Evolutionary conservation across 2,113 vertebrate genomes (phyloP).

Genomic region (Progne subis): DNA sequence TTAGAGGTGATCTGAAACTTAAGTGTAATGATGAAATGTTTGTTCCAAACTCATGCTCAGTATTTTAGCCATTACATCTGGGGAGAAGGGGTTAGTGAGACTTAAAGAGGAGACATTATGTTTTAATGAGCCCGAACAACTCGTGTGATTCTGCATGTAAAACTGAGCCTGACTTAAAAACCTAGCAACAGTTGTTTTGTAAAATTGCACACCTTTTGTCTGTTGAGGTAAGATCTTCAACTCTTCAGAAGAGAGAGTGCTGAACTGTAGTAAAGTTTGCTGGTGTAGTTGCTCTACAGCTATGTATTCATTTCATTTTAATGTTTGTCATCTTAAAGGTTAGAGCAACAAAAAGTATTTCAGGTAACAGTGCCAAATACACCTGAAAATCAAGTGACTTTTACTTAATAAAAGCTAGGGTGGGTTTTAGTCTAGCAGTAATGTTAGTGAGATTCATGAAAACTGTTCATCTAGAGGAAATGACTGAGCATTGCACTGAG

Average conservation of each 20-base stretch:
- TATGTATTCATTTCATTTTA: not conserved
- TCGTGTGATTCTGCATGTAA: not conserved
- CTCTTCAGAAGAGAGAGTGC: not conserved
- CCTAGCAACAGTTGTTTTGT: not conserved
- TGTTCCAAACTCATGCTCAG: not conserved
- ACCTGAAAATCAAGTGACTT: not conserved
- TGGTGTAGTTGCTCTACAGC: not conserved
- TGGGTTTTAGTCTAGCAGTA: not conserved
- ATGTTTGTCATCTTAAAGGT: not conserved
- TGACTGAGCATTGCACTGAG: not conserved
- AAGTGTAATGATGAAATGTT: not conserved
- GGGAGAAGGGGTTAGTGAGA: not conserved
- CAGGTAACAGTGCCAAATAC: not conserved
- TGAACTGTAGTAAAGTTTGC: not conserved
- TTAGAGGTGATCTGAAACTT: not conserved
- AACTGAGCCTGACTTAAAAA: not conserved
- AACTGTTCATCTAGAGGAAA: not conserved
- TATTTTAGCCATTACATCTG: not conserved
- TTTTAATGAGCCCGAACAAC: not conserved
- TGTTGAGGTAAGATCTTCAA: not conserved
- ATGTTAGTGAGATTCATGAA: not conserved
- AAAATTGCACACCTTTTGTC: not conserved
- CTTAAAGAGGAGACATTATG: rapidly evolving
- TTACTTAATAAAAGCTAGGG: not conserved
- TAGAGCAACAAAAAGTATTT: not conserved